Percentiles rank a stretch among this genome's conserved stretches.
Conservation (phyloP, 2,888 invertebrate genomes). For the Leucoma salicis region DNA sequence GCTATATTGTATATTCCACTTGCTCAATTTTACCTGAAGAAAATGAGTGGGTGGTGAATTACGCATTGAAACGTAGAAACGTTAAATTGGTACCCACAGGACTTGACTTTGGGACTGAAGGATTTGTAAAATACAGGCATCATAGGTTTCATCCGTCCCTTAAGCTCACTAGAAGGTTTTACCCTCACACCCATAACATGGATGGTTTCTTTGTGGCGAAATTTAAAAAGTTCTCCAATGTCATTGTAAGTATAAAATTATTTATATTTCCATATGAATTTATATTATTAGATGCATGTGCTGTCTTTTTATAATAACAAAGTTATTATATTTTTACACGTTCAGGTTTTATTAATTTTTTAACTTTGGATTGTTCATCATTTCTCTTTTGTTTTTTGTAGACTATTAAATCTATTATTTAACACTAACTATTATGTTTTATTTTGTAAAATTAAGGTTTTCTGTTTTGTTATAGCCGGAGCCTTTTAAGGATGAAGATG, state of each 20-base stretch:
- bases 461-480: constrained; percentile 59
- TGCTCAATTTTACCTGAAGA: constrained; percentile 99
- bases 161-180: constrained; percentile 94
- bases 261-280: neutral
- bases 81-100: constrained; percentile 97
- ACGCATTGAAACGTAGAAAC: constrained; percentile 94
- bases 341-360: too few species aligned
- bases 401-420: too few species aligned
- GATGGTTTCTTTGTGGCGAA: constrained; percentile 99
- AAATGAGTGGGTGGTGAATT: constrained; percentile 98
- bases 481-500: constrained; percentile 68
- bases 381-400: too few species aligned
- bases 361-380: too few species aligned
- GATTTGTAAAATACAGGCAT: constrained; percentile 94
- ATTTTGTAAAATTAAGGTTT: too few species aligned
- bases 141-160: constrained; percentile 94
- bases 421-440: too few species aligned
- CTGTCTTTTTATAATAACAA: too few species aligned
- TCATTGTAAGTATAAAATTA: constrained; percentile 66
- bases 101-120: constrained; percentile 97
- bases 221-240: constrained; percentile 96
- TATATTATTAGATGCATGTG: too few species aligned
- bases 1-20: constrained; percentile 98
- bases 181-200: constrained; percentile 99
- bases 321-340: too few species aligned